These are phyloP conservation scores for Chaitophorus viminalis DNA, from an alignment of 2,888 invertebrate species.

Conservation along the genomic window DNA sequence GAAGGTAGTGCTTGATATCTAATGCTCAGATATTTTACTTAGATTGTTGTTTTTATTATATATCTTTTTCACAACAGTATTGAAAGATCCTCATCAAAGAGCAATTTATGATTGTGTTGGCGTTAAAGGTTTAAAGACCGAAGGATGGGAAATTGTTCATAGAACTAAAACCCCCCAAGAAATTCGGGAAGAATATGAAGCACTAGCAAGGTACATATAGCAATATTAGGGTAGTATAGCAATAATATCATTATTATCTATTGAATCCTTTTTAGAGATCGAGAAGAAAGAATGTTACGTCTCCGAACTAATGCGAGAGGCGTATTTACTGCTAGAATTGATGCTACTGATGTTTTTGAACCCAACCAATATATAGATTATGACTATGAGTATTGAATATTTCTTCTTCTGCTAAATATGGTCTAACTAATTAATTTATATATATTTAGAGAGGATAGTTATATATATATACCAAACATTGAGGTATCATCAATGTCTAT, in stretches of 20 bases:
- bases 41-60: slow-evolving; percentile 63
- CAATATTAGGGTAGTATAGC: not conserved
- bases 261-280: slow-evolving; percentile 70
- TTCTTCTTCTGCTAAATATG: not conserved
- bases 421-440: not conserved
- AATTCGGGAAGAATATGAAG: slow-evolving; percentile 96
- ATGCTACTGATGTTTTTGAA: slow-evolving; percentile 92
- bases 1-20: slow-evolving; percentile 75
- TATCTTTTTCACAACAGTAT: slow-evolving; percentile 70
- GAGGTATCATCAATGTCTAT: slow-evolving; percentile 95
- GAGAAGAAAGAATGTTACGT: slow-evolving; percentile 87
- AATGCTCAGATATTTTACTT: not conserved
- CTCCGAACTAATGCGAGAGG: slow-evolving; percentile 93
- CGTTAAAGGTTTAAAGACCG: slow-evolving; percentile 89
- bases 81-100: slow-evolving; percentile 91
- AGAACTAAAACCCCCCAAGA: slow-evolving; percentile 92
- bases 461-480: slow-evolving; percentile 72
- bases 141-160: slow-evolving; percentile 95
- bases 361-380: slow-evolving; percentile 77
- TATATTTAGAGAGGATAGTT: slow-evolving; percentile 39
- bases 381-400: slow-evolving; percentile 69
- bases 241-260: not conserved
- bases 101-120: slow-evolving; percentile 94
- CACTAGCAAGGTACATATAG: slow-evolving; percentile 69
- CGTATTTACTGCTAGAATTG: slow-evolving; percentile 84